phyloP scores from a whole-genome alignment of 2,113 vertebrate species.

The Aspiorhynchus laticeps region DNA sequence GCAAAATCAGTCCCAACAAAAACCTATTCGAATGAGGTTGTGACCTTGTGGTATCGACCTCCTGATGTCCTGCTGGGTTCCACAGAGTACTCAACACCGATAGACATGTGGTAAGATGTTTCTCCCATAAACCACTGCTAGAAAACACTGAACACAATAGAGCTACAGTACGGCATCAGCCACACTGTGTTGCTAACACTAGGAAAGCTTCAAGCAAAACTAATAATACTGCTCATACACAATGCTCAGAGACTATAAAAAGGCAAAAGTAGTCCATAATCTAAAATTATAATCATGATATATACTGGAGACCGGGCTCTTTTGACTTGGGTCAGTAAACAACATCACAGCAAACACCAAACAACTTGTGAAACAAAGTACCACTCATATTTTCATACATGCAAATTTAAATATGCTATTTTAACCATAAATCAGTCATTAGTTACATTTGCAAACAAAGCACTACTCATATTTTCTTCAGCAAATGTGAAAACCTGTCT shows the following conservation, averaged over 20 bases:
- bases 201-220: neutral
- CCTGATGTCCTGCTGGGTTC: constrained; percentile 94
- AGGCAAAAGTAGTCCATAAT: neutral
- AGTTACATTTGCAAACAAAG: too few species aligned
- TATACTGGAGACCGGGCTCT: neutral
- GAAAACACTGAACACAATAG: neutral
- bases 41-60: constrained; percentile 95
- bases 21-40: constrained; percentile 97
- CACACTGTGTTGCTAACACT: neutral
- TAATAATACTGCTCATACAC: neutral
- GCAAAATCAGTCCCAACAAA: constrained; percentile 96
- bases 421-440: too few species aligned
- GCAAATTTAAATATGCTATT: too few species aligned
- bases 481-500: too few species aligned
- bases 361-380: neutral
- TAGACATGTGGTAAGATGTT: constrained; percentile 93
- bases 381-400: neutral
- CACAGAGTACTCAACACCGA: constrained; percentile 93
- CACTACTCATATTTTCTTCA: too few species aligned
- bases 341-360: neutral
- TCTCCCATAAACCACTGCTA: neutral
- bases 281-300: neutral
- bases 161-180: neutral
- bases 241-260: neutral
- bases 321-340: neutral